Evolutionary conservation across 2,113 vertebrate genomes (phyloP).

Genomic region (Mesoclemmys tuberculata): DNA sequence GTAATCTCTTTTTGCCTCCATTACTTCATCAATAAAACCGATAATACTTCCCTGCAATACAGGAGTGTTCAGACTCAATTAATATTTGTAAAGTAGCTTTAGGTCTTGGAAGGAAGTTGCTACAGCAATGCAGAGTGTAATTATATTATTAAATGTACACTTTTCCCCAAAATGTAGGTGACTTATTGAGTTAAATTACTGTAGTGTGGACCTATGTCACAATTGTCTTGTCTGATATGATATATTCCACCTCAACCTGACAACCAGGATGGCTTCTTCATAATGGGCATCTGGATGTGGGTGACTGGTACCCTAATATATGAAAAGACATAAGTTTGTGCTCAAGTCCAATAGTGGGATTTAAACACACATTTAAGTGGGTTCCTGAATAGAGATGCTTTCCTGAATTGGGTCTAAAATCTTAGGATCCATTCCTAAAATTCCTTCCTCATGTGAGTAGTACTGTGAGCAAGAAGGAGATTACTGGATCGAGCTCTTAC

Average conservation of each 20-base stretch:
- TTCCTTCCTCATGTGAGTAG: not conserved
- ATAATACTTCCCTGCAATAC: not conserved
- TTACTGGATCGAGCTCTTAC: fast-evolving
- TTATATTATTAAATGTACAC: not conserved
- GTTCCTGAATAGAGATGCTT: not conserved
- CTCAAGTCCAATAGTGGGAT: not conserved
- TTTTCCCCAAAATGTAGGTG: not conserved
- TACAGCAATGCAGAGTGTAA: fast-evolving
- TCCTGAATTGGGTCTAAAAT: not conserved
- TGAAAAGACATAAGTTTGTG: not conserved
- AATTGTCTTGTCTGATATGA: not conserved
- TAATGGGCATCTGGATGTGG: not conserved
- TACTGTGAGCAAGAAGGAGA: not conserved
- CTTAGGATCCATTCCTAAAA: not conserved
- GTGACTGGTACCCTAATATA: not conserved
- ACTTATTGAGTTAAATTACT: not conserved
- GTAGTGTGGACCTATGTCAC: not conserved
- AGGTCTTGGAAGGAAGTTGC: not conserved
- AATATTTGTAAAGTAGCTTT: fast-evolving
- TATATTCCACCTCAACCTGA: not conserved
- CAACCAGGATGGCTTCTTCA: not conserved
- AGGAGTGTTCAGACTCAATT: not conserved
- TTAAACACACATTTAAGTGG: not conserved
- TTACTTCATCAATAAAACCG: not conserved
- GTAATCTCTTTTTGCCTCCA: not conserved